phyloP scores from a whole-genome alignment of 1,140 invertebrate genomes.

The Brachionus calyciflorus region DNA sequence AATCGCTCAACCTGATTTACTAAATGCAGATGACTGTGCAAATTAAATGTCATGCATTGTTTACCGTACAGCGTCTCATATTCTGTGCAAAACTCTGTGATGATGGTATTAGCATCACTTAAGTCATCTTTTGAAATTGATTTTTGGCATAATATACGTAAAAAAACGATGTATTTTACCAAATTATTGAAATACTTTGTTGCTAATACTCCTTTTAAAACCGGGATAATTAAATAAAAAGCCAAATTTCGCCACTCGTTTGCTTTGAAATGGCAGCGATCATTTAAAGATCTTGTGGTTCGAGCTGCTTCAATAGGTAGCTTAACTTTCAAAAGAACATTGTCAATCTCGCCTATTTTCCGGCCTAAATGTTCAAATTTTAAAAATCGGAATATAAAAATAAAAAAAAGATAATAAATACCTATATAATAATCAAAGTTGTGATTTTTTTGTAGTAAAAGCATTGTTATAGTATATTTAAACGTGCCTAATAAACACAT shows the following conservation, averaged over 20 bases:
- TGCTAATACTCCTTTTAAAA: neutral
- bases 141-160: neutral
- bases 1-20: neutral
- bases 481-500: neutral
- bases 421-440: neutral
- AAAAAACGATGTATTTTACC: neutral
- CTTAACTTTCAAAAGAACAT: neutral
- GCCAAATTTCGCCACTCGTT: neutral
- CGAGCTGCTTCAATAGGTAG: neutral
- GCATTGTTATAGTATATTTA: neutral
- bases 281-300: neutral
- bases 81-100: neutral
- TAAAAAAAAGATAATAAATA: neutral
- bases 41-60: neutral
- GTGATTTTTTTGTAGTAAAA: neutral
- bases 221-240: neutral
- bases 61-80: neutral
- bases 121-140: neutral
- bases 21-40: conserved; percentile 8
- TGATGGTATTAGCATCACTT: neutral
- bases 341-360: neutral
- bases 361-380: neutral
- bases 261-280: neutral
- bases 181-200: neutral
- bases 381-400: neutral